Evolutionary conservation across 2,888 invertebrate species (phyloP).

Genomic region (Himalopsyche anomala): DNA sequence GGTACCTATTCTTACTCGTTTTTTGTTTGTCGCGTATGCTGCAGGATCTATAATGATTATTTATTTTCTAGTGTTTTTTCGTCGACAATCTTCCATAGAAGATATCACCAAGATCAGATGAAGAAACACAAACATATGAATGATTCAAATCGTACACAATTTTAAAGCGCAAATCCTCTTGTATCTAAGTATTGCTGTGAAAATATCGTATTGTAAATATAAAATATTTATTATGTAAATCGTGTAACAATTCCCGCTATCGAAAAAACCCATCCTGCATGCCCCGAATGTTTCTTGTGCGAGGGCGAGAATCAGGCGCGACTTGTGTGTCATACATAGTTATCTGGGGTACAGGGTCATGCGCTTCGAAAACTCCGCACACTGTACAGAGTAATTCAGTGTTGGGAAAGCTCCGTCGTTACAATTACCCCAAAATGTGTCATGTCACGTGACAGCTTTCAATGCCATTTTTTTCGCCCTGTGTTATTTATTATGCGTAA

Average conservation of each 20-base stretch:
- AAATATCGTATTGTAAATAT: too few relatives aligned
- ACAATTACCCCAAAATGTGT: neutral
- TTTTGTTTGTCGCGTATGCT: too few relatives aligned
- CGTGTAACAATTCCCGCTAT: too few relatives aligned
- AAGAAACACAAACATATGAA: neutral
- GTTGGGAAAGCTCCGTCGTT: conserved; percentile 1
- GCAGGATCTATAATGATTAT: too few relatives aligned
- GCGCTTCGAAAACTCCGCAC: neutral
- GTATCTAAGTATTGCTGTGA: neutral
- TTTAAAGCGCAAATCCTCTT: neutral
- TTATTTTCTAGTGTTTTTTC: too few relatives aligned
- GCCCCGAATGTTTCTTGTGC: neutral
- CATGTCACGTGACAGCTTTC: conserved; percentile 16
- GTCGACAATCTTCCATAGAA: too few relatives aligned
- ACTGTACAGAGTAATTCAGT: neutral
- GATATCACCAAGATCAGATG: too few relatives aligned
- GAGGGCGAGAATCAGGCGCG: conserved; percentile 2
- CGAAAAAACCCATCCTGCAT: neutral
- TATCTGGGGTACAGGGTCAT: conserved; percentile 25
- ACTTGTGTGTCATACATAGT: neutral
- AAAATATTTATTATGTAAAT: too few relatives aligned
- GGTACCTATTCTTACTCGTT: too few relatives aligned
- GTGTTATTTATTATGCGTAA: neutral
- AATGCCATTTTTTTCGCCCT: neutral
- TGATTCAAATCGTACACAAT: too few relatives aligned